These are phyloP conservation scores for Rhinella marina DNA, from an alignment of 2,797 vertebrate genomes.

Conservation along the genomic window DNA sequence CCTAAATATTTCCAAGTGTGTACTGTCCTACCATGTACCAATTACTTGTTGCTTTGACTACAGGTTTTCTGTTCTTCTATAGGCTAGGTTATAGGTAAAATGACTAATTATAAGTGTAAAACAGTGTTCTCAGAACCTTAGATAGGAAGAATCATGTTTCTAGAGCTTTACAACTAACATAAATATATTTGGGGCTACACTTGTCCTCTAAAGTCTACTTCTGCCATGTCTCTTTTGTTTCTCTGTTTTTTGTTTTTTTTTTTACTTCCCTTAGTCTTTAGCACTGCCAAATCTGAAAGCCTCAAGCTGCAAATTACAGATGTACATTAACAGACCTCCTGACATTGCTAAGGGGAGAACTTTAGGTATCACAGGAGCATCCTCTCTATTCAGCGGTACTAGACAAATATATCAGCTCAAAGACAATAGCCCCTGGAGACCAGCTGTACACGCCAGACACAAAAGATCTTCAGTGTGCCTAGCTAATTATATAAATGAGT, in stretches of 20 bases:
- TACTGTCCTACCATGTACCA: too few species aligned
- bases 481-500: conserved; percentile 58
- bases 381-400: conserved; percentile 31
- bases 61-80: too few species aligned
- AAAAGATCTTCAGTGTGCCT: conserved; percentile 52
- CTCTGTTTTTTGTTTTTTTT: not conserved
- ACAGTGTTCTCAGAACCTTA: too few species aligned
- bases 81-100: too few species aligned
- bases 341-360: conserved; percentile 44
- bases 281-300: conserved; percentile 24
- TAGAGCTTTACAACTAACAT: not conserved
- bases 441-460: conserved; percentile 46
- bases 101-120: too few species aligned
- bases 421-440: conserved; percentile 53
- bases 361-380: conserved; percentile 36
- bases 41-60: too few species aligned
- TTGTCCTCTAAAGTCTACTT: conserved; percentile 1
- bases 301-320: conserved; percentile 43
- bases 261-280: not conserved
- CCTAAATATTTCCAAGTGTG: too few species aligned
- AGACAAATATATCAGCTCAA: conserved; percentile 56
- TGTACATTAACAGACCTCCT: conserved; percentile 54
- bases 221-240: not conserved
- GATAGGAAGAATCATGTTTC: not conserved
- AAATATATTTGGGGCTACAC: not conserved